These are phyloP conservation scores for Berghia stephanieae DNA, from an alignment of 1,140 invertebrate species.

Conservation along the genomic window DNA sequence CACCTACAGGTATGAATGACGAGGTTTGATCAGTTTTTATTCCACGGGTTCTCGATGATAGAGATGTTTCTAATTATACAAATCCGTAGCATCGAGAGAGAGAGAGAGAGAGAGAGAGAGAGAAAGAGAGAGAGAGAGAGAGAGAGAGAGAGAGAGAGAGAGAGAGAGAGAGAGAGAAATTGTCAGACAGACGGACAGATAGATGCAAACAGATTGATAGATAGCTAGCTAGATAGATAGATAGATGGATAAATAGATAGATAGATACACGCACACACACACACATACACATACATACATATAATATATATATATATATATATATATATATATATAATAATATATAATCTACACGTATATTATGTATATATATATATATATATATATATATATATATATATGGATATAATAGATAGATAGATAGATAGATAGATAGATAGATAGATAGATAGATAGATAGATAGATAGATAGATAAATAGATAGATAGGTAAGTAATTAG, in stretches of 20 bases:
- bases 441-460: background rate
- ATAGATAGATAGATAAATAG: too few species aligned
- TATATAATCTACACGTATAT: background rate
- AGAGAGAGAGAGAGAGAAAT: too few species aligned
- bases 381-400: background rate
- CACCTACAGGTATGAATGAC: conserved; percentile 31
- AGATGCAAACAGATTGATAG: too few species aligned
- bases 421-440: background rate
- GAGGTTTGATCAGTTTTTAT: background rate
- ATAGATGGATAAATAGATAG: too few species aligned
- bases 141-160: conserved; percentile 18
- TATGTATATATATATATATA: background rate
- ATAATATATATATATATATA: too few species aligned
- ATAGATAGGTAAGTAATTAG: too few species aligned
- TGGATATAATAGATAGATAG: background rate
- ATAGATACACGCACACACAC: too few species aligned
- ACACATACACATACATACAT: too few species aligned
- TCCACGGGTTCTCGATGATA: background rate
- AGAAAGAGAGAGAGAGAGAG: conserved; percentile 19
- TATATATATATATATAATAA: too few species aligned
- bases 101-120: conserved; percentile 23
- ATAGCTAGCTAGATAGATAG: too few species aligned
- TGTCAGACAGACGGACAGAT: too few species aligned
- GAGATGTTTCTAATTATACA: background rate
- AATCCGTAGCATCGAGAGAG: too few species aligned